Conservation (phyloP, 2,797 vertebrate species). For the Taeniopygia guttata region DNA sequence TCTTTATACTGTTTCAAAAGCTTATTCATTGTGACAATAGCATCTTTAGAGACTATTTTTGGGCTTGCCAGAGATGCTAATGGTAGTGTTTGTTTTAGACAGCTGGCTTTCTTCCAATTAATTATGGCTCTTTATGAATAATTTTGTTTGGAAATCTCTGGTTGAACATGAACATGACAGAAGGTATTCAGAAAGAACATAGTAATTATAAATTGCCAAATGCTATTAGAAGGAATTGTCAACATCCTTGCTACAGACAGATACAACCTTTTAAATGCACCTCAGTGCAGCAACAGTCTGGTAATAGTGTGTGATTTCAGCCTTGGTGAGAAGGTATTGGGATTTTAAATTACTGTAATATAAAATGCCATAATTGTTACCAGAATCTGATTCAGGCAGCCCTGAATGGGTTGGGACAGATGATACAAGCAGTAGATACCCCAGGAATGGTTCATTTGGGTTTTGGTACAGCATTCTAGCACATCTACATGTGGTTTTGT, state of each 20-base stretch:
- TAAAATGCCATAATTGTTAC: not conserved
- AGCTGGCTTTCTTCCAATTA: slow-evolving; percentile 51
- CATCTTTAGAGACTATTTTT: slow-evolving; percentile 39
- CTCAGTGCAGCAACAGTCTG: not conserved
- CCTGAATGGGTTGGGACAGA: not conserved
- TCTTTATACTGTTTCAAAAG: slow-evolving; percentile 26
- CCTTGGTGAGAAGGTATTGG: not conserved
- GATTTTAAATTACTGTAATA: not conserved
- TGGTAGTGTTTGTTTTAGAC: slow-evolving; percentile 35
- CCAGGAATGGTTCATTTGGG: not conserved
- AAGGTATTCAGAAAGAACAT: slow-evolving; percentile 45
- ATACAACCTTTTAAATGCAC: not conserved
- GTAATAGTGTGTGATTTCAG: not conserved
- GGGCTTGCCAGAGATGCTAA: not conserved
- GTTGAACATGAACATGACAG: slow-evolving; percentile 27
- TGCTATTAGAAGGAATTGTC: slow-evolving; percentile 4
- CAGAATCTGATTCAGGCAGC: not conserved
- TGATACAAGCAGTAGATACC: not conserved
- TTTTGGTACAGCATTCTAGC: not conserved
- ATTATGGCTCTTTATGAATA: slow-evolving; percentile 53
- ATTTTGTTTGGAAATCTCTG: slow-evolving; percentile 56
- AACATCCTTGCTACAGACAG: slow-evolving; percentile 14
- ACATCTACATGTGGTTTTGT: not conserved
- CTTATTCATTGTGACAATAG: not conserved
- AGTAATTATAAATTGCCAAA: slow-evolving; percentile 52